Conservation (phyloP, 2,797 vertebrate species). For the Fistularia commersonii region DNA sequence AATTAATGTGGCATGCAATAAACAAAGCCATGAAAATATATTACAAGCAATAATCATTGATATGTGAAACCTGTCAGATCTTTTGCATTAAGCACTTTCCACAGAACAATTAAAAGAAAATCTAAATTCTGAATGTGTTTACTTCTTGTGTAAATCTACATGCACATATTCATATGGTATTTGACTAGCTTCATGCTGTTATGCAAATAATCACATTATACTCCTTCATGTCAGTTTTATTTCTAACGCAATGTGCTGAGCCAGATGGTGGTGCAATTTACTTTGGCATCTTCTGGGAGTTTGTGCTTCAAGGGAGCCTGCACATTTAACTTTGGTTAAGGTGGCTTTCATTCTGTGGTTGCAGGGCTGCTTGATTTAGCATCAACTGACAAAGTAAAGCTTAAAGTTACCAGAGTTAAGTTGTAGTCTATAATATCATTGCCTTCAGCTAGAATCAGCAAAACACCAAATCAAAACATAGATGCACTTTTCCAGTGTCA, state of each 20-base stretch:
- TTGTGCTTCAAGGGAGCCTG: conserved; percentile 9
- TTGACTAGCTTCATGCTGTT: conserved; percentile 31
- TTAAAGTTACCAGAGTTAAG: conserved; percentile 10
- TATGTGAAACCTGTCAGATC: conserved; percentile 6
- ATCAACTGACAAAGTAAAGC: conserved; percentile 29
- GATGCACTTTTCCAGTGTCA: conserved; percentile 26
- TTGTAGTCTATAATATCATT: conserved; percentile 23
- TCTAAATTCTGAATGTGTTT: conserved; percentile 1
- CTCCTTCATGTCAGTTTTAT: conserved; percentile 21
- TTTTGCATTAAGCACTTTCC: conserved; percentile 9
- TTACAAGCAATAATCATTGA: conserved; percentile 17
- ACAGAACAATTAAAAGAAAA: conserved; percentile 1
- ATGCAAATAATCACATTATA: conserved; percentile 31
- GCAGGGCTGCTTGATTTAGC: conserved; percentile 23
- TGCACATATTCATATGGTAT: no score
- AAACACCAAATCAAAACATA: conserved; percentile 19
- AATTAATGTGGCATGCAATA: conserved; percentile 28
- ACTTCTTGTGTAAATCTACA: conserved; percentile 3
- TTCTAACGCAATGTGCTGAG: conserved; percentile 7
- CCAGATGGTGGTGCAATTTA: conserved; percentile 12
- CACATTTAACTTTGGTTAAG: conserved; percentile 22
- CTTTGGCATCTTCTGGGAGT: conserved; percentile 8
- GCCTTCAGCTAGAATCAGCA: conserved; percentile 30
- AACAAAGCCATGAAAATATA: conserved; percentile 19
- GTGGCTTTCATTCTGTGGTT: conserved; percentile 21